Evolutionary conservation across 1,140 invertebrate genomes (phyloP), one percentile per base, ranked within the genome.

Genomic region (Lanistes nyassanus): DNA sequence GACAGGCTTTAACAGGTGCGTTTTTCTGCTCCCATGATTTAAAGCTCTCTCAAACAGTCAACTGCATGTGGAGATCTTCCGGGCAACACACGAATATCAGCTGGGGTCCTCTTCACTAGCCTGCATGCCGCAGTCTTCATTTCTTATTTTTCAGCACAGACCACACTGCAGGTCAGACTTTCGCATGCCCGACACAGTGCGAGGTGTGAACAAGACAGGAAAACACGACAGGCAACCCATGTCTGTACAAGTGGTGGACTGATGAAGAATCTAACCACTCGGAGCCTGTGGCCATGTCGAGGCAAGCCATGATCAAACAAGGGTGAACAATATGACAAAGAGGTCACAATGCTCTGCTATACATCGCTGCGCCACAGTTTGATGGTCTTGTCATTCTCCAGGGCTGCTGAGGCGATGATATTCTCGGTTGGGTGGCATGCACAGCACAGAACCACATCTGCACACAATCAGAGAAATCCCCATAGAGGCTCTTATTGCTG

Each of bases 351-450:
- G 37, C 3, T 37, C 16, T 26, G 69, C 77, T 86, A 98, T 84
- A 95, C 97, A 89, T 99, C 97, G 91, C 97, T 98, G 90, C 95
- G 97, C 98, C 98, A 99, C 67, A 99, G 90, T 92, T 99, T 99
- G 82, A 99, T 99, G 36, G 97, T 99, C 91, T 98, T 99, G 88
- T 99, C 98, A 86, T 97, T 97, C 90, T 99, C 98, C 55, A 99
- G 91, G 9, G 97, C 97, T 53, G 97, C 98, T 2, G 98, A 99
- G 16, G 98, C 98, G 80, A 99, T 99, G 55, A 99, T 99, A 88
- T 99, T 99, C 88, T 98, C 96, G 42, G 97, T 98, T 68, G 98
- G 98, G 90, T 99, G 98, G 90, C 98, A 99, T 1, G 98, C 97
- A 47, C 97, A 99, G 86, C 97, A 99, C 7, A 99, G 90, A 19